Conservation (phyloP, 2,888 invertebrate genomes). For the Rhynchonema sp. region DNA sequence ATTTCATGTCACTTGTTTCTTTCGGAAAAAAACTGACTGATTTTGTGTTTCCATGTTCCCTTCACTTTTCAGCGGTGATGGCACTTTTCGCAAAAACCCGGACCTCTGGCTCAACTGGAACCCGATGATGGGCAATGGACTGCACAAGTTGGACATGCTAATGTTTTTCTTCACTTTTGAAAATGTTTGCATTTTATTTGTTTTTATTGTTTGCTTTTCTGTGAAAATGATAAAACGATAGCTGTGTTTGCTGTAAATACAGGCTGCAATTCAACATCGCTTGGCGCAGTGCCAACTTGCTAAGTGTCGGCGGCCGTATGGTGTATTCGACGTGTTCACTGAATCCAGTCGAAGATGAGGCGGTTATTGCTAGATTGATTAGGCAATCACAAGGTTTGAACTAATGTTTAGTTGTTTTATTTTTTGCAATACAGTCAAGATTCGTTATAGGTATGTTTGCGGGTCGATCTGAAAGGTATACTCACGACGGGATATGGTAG, state of each 20-base stretch:
- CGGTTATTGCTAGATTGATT: slow-evolving; percentile 38
- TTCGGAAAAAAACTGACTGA: slow-evolving; percentile 5
- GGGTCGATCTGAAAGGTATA: no score
- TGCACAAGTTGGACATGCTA: slow-evolving; percentile 53
- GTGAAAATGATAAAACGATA: no score
- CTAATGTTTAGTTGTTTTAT: no score
- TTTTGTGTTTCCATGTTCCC: neutral
- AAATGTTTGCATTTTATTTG: neutral
- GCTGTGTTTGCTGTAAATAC: no score
- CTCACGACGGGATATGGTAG: no score
- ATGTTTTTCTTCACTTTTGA: neutral
- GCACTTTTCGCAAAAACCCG: slow-evolving; percentile 84
- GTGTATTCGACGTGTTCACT: slow-evolving; percentile 97
- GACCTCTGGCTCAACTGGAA: slow-evolving; percentile 97
- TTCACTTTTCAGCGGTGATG: slow-evolving; percentile 51
- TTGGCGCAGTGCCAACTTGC: slow-evolving; percentile 64
- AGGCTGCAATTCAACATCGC: slow-evolving; percentile 42
- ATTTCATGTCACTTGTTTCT: no score
- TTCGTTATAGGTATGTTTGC: no score
- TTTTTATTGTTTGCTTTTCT: neutral
- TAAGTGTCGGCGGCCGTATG: slow-evolving; percentile 62
- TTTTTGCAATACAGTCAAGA: no score
- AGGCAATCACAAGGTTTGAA: neutral
- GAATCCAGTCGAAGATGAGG: slow-evolving; percentile 91
- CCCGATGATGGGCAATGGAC: slow-evolving; percentile 61